These are phyloP conservation scores for Drosophila merina DNA, from an alignment of 2,888 invertebrate genomes.

Conservation along the genomic window DNA sequence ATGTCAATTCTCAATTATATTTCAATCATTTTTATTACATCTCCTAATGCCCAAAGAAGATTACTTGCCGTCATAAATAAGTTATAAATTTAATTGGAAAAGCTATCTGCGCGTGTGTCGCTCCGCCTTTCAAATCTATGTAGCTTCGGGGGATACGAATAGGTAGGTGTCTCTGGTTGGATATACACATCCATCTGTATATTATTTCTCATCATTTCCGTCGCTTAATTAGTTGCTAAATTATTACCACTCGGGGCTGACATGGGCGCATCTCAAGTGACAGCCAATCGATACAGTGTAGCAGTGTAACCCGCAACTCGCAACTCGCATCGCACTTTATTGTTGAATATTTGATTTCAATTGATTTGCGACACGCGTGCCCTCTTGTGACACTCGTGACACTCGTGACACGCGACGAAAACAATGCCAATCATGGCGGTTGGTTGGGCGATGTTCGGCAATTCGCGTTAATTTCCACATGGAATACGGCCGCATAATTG, in stretches of 20 bases:
- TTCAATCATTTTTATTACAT: constrained; percentile 79
- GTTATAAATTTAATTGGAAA: constrained; percentile 76
- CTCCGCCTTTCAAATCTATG: constrained; percentile 11
- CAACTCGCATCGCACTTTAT: constrained; percentile 34
- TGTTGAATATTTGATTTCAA: constrained; percentile 69
- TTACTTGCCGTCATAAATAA: constrained; percentile 69
- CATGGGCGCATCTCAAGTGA: constrained; percentile 64
- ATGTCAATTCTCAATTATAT: constrained; percentile 79
- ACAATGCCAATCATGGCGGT: constrained; percentile 65
- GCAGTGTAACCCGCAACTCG: constrained; percentile 23
- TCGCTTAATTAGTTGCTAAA: constrained; percentile 73
- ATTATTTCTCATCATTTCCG: constrained; percentile 34
- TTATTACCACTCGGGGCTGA: constrained; percentile 65
- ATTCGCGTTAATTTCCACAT: constrained; percentile 70
- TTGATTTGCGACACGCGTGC: constrained; percentile 48
- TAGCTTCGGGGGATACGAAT: neutral
- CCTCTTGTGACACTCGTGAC: constrained; percentile 32
- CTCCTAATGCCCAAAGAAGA: constrained; percentile 75
- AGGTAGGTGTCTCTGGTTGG: neutral
- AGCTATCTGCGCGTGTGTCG: constrained; percentile 33
- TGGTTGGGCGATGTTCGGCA: constrained; percentile 29
- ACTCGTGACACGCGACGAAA: constrained; percentile 52
- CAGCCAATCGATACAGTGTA: constrained; percentile 42
- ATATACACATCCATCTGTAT: constrained; percentile 21
- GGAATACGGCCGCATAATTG: constrained; percentile 59